Conservation (phyloP, 1,140 invertebrate genomes). For the Leptinotarsa texana region DNA sequence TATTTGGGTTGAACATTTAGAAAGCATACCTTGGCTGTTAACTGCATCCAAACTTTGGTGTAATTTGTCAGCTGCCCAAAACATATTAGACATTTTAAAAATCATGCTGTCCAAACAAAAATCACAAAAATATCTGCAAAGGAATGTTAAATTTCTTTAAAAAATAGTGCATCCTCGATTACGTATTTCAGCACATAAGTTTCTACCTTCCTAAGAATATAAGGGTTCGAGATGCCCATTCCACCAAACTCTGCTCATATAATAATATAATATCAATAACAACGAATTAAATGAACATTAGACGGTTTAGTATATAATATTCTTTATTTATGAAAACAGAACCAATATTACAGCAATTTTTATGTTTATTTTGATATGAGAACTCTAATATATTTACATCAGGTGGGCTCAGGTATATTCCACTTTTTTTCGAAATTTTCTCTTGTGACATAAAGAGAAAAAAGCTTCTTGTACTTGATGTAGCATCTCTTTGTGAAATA, state of each 20-base stretch:
- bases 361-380: not conserved
- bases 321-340: no score
- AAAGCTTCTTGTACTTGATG: conserved; percentile 30
- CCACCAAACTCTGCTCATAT: no score
- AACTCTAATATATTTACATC: not conserved
- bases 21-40: conserved; percentile 64
- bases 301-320: no score
- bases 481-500: conserved; percentile 18
- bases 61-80: conserved; percentile 63
- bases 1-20: not conserved
- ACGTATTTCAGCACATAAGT: no score
- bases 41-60: conserved; percentile 69
- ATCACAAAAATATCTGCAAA: conserved; percentile 15
- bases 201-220: no score
- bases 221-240: no score
- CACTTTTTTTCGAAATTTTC: conserved; percentile 21
- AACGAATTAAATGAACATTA: no score
- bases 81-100: conserved; percentile 52
- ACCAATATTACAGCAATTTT: not conserved
- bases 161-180: not conserved
- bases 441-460: conserved; percentile 18
- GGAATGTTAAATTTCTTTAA: conserved; percentile 7
- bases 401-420: conserved; percentile 5
- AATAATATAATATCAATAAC: no score
- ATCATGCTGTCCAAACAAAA: conserved; percentile 14